Evolutionary conservation across 2,113 vertebrate species (phyloP), one percentile per base, ranked within the genome.

Genomic region (Vireo altiloquus): DNA sequence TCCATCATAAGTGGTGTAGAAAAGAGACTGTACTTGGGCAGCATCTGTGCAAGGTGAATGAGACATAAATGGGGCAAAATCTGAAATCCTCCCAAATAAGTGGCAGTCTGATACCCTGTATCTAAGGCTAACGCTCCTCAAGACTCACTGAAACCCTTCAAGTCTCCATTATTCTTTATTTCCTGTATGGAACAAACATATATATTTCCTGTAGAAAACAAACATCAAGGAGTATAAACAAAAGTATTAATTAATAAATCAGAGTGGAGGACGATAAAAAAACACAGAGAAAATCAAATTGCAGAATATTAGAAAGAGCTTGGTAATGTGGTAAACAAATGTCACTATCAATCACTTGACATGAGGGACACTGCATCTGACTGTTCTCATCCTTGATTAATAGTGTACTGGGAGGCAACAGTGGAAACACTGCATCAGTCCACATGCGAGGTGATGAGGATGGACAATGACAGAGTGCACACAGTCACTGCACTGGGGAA

Each of bases 191-290:
- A n/a, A n/a, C n/a, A n/a, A n/a, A n/a, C n/a, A n/a, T n/a, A n/a
- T n/a, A n/a, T n/a, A n/a, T n/a, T n/a, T n/a, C 77, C 42, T 65
- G 28, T 1, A 1, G 27, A 72, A 72, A 11, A 57, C 0, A 2
- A 33, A 52, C 5, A 61, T 53, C 14, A 49, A 82, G n/a, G 5
- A 78, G 2, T 15, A 5, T 22, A 57, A 78, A 82, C 18, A 46
- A 22, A 90, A 65, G 25, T 33, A n/a, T 15, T 50, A 30, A 44
- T 80, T 72, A 60, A 77, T 53, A 52, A 74, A 49, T 39, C 35
- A 60, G 35, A 80, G 19, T 18, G 8, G 4, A 70, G 4, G 31
- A 46, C n/a, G 70, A 60, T 35, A 7, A 53, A 82, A 30, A 93
- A 63, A 5, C 0, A 0, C 11, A 50, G 16, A 76, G 44, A 80